Conservation (phyloP, 2,113 vertebrate genomes). For the Brachirus orientalis region DNA sequence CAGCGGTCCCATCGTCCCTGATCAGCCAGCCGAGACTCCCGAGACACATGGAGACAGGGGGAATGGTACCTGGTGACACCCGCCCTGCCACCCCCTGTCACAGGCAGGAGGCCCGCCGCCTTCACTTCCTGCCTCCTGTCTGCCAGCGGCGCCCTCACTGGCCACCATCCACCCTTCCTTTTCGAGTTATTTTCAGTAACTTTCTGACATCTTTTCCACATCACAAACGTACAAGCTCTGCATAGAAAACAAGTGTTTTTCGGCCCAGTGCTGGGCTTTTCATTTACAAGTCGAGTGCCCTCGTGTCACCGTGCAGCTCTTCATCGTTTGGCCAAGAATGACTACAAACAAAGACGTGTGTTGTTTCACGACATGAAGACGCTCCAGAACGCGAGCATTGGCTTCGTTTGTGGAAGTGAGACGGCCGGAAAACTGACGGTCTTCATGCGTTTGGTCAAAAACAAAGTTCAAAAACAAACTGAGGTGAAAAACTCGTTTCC, state of each 20-base stretch:
- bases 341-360: background rate
- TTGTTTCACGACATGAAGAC: background rate
- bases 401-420: background rate
- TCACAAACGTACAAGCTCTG: constrained; percentile 7
- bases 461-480: background rate
- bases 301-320: background rate
- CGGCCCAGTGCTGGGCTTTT: background rate
- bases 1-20: constrained; percentile 73
- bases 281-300: background rate
- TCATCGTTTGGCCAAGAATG: background rate
- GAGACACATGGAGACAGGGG: constrained; percentile 60
- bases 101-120: constrained; percentile 29
- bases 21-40: constrained; percentile 79
- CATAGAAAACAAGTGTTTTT: constrained; percentile 1
- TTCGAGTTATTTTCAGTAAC: background rate
- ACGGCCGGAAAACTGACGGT: background rate
- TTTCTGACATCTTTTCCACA: constrained; percentile 17
- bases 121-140: constrained; percentile 47
- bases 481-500: too few relatives aligned
- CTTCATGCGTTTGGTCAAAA: background rate
- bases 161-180: constrained; percentile 2
- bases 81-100: constrained; percentile 72
- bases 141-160: constrained; percentile 26
- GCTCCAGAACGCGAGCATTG: background rate
- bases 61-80: constrained; percentile 78